Percentiles rank a stretch among this genome's conserved stretches.
These are phyloP conservation scores for Lithophane ornitopus DNA, from an alignment of 2,888 invertebrate species.

Conservation along the genomic window DNA sequence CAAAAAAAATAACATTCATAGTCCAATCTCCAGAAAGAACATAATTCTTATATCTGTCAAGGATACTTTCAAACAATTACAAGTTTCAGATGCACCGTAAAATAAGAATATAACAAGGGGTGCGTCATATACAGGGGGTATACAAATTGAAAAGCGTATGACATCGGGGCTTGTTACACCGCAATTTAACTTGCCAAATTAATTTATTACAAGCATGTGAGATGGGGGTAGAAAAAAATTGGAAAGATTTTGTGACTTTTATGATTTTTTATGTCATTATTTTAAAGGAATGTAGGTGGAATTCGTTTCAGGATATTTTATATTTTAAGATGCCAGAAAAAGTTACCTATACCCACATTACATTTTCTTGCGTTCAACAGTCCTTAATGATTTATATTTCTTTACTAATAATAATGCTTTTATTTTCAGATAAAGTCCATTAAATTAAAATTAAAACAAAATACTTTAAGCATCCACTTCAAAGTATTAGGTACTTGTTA, in stretches of 20 bases:
- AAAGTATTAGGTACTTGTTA: not conserved
- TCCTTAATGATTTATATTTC: not conserved
- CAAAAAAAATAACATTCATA: conserved; percentile 9
- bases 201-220: conserved; percentile 80
- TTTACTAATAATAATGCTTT: not conserved
- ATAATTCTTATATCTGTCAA: conserved; percentile 34
- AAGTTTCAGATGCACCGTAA: conserved; percentile 36
- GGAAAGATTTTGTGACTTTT: not conserved
- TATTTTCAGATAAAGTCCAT: too few relatives aligned
- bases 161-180: conserved; percentile 69
- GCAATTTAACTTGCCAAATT: conserved; percentile 88
- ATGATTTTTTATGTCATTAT: not conserved
- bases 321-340: not conserved
- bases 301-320: not conserved
- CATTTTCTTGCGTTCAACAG: too few relatives aligned
- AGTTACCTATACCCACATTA: too few relatives aligned
- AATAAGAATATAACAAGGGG: conserved; percentile 62
- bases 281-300: too few relatives aligned
- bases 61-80: conserved; percentile 55
- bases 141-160: conserved; percentile 78
- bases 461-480: too few relatives aligned
- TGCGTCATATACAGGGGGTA: conserved; percentile 76
- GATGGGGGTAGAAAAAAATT: not conserved
- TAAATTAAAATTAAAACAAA: too few relatives aligned
- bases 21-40: conserved; percentile 14